A percentile compares a stretch with the other conserved stretches of the same genome.
Evolutionary conservation across 2,888 invertebrate species (phyloP).

Genomic region (Subacronicta megacephala): DNA sequence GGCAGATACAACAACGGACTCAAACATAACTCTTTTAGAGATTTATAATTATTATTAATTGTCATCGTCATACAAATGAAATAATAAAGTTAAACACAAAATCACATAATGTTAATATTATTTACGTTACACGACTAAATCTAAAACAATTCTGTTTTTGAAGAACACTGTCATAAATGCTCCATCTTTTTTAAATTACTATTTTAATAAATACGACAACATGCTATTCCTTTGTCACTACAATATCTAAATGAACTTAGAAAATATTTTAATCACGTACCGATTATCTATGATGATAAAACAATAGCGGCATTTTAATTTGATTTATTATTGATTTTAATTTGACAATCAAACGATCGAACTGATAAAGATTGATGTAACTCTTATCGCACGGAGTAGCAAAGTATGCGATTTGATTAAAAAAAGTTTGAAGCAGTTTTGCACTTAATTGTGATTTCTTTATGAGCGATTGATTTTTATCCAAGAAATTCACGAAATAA

Average conservation of each 20-base stretch:
- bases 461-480: background rate
- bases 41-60: conserved; percentile 17
- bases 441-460: background rate
- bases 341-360: conserved; percentile 54
- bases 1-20: conserved; percentile 25
- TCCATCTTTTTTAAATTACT: background rate
- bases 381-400: conserved; percentile 15
- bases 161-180: no score
- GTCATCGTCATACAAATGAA: conserved; percentile 17
- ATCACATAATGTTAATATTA: conserved; percentile 7
- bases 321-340: conserved; percentile 41
- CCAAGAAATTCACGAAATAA: no score
- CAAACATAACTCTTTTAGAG: conserved; percentile 23
- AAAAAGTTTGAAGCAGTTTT: background rate
- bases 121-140: background rate
- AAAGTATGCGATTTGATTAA: background rate
- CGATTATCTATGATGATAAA: conserved; percentile 50
- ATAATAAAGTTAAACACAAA: conserved; percentile 5
- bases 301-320: conserved; percentile 43
- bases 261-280: conserved; percentile 22
- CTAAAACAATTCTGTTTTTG: no score
- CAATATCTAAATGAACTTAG: conserved; percentile 38
- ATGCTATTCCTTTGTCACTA: background rate
- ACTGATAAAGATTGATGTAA: conserved; percentile 48
- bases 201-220: background rate